Percentiles rank a stretch among this genome's conserved stretches.
Evolutionary conservation across 2,888 invertebrate genomes (phyloP).

Genomic region (Meganola albula): DNA sequence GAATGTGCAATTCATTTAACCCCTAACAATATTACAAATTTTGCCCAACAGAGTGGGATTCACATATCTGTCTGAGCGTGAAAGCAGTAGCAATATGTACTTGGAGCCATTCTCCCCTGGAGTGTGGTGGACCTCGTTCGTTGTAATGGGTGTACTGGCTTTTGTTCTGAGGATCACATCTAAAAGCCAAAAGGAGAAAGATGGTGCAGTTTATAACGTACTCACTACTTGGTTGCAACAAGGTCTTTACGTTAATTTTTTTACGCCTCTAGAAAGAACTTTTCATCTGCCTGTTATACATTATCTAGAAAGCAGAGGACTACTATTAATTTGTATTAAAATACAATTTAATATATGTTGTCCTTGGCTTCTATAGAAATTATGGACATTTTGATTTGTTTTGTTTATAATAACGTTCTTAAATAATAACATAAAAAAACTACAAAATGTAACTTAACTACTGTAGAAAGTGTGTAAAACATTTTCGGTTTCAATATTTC

Average conservation of each 20-base stretch:
- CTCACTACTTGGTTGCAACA: conserved; percentile 61
- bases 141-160: conserved; percentile 38
- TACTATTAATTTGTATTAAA: too few relatives aligned
- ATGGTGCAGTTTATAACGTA: conserved; percentile 49
- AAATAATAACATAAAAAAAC: too few relatives aligned
- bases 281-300: neutral
- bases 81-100: conserved; percentile 63
- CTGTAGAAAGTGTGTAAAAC: too few relatives aligned
- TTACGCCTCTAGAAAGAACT: neutral
- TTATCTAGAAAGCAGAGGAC: neutral
- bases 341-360: too few relatives aligned
- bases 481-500: too few relatives aligned
- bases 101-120: conserved; percentile 50
- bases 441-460: too few relatives aligned
- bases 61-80: conserved; percentile 57
- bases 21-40: too few relatives aligned
- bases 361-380: too few relatives aligned
- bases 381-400: too few relatives aligned
- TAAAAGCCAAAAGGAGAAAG: conserved; percentile 40
- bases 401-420: too few relatives aligned
- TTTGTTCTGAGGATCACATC: conserved; percentile 46
- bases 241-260: conserved; percentile 32
- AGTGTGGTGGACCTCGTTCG: conserved; percentile 52
- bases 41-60: conserved; percentile 55
- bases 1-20: too few relatives aligned